Percentiles rank a stretch among this genome's conserved stretches.
Conservation (phyloP, 2,797 vertebrate genomes). For the Anableps anableps region DNA sequence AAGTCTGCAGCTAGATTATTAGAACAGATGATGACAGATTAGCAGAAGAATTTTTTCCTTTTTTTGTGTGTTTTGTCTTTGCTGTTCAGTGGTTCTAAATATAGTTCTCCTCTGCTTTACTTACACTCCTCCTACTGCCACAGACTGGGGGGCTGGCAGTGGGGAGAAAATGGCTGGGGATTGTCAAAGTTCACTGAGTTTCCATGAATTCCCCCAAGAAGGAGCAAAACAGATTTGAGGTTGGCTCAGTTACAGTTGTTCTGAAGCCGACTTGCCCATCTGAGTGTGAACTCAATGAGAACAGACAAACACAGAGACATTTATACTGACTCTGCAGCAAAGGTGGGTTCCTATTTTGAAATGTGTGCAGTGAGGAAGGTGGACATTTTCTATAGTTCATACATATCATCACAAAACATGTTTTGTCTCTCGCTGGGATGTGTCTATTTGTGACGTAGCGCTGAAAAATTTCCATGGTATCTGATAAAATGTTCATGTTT, state of each 20-base stretch:
- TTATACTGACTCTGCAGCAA: conserved; percentile 18
- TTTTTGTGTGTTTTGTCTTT: conserved; percentile 46
- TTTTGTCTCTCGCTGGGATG: not conserved
- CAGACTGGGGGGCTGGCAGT: conserved; percentile 49
- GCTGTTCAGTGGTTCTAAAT: conserved; percentile 69
- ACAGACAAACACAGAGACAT: conserved; percentile 18
- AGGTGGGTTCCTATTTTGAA: not conserved
- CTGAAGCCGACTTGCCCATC: conserved; percentile 49
- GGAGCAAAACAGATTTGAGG: conserved; percentile 61
- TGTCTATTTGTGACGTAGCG: not conserved
- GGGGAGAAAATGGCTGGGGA: conserved; percentile 45
- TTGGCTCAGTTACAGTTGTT: conserved; percentile 45
- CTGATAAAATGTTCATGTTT: not conserved
- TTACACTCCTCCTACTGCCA: conserved; percentile 39
- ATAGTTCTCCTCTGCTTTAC: conserved; percentile 63
- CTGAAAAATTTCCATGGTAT: not conserved
- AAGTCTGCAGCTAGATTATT: conserved; percentile 12
- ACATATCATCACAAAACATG: not conserved
- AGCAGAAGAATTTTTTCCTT: conserved; percentile 47
- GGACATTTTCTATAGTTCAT: not conserved
- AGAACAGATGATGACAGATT: conserved; percentile 53
- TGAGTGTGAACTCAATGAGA: conserved; percentile 54
- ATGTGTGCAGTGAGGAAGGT: not conserved
- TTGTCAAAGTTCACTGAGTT: conserved; percentile 76
- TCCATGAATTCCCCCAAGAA: conserved; percentile 69